These are phyloP conservation scores for Ecdyonurus torrentis DNA, from an alignment of 2,888 invertebrate species.

Conservation along the genomic window DNA sequence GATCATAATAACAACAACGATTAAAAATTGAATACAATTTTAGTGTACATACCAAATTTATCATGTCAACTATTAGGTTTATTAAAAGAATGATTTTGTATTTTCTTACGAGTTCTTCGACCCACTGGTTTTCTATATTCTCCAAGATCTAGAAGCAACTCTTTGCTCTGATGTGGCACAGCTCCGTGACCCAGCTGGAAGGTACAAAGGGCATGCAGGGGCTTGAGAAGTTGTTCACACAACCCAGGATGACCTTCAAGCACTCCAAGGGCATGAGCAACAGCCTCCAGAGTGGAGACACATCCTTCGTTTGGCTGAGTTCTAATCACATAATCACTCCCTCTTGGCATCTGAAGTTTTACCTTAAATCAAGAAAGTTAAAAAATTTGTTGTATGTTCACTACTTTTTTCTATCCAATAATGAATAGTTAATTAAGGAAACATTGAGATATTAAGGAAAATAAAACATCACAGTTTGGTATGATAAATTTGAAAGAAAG, in stretches of 20 bases:
- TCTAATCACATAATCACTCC: constrained; percentile 79
- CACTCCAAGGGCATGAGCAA: constrained; percentile 58
- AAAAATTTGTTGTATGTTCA: not conserved
- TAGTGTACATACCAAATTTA: no score
- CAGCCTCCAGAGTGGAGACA: constrained; percentile 78
- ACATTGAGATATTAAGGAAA: no score
- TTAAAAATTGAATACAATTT: no score
- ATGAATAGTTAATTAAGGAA: no score
- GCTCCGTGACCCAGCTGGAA: constrained; percentile 84
- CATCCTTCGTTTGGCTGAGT: constrained; percentile 88
- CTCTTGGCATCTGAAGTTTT: constrained; percentile 51
- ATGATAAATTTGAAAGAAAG: no score
- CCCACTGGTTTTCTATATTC: constrained; percentile 7
- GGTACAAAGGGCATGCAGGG: constrained; percentile 66
- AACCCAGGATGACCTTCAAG: constrained; percentile 53
- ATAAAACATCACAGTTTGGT: no score
- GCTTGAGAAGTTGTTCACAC: constrained; percentile 49
- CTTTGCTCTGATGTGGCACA: constrained; percentile 84
- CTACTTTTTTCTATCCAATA: no score
- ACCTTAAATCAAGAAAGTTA: constrained; percentile 29
- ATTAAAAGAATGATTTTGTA: no score
- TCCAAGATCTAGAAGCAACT: constrained; percentile 32
- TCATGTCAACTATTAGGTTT: no score
- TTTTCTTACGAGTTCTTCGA: constrained; percentile 6
- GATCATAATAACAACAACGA: no score